Evolutionary conservation across 2,888 invertebrate genomes (phyloP), one percentile per base, ranked within the genome.

Genomic region (Nephrotoma appendiculata): DNA sequence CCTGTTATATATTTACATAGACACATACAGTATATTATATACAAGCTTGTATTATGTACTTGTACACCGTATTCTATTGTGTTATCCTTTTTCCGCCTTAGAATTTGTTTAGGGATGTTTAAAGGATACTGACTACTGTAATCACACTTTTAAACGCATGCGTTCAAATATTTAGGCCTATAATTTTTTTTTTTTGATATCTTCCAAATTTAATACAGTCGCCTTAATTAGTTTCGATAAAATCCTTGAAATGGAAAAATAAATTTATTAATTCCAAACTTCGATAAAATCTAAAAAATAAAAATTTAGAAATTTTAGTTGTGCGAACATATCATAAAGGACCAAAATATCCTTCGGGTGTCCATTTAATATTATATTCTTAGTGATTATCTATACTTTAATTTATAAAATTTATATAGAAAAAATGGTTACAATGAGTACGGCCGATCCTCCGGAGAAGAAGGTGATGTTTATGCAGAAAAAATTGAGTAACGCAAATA

Each of bases 401-500:
- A 31, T 31, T 31, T 31, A 31, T 31, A 31, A 31, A 31, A 31
- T 31, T 31, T 31, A 31, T 31, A 31, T 31, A 31, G n/a, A 0
- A 71, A 89, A 89, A 90, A 91, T 90, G 92, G 92, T 92, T 90
- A 92, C 91, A 89, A 92, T 92, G 92, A 92, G 91, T 89, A 91
- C 91, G 88, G 92, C 43, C 7, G 84, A 84, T 84, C 84, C 84
- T 15, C 84, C 84, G 43, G 84, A 84, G 42, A 84, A 84, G 43
- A 84, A 84, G 42, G 84, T 84, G n/a, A 84, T 84, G 84, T 84
- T 84, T 6, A 15, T 84, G 41, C 84, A 84, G 88, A 83, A 87
- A 88, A 88, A 87, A 88, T 88, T 87, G 41, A 43, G 41, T 84
- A 89, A 87, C 86, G 86, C 88, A 86, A 83, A 87, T 87, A 85